phyloP scores from a whole-genome alignment of 2,888 invertebrate genomes.

The Laspeyria flexula region DNA sequence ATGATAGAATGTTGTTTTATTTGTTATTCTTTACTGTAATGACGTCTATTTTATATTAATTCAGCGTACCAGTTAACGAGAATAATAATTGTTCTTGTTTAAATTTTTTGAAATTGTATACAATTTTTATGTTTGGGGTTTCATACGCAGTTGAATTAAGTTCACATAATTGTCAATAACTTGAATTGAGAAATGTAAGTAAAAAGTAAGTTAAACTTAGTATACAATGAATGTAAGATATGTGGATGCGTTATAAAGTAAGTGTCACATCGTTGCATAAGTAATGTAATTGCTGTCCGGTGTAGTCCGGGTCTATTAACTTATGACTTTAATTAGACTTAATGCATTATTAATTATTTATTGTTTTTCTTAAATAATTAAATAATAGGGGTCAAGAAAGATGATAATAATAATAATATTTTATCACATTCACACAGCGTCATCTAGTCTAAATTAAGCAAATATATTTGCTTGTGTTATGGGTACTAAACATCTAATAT shows the following conservation, averaged over 20 bases:
- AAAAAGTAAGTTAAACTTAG: neutral
- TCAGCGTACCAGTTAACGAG: conserved; percentile 27
- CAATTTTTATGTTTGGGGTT: conserved; percentile 17
- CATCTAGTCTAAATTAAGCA: too few species aligned
- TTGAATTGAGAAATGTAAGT: conserved; percentile 5
- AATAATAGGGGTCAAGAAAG: too few species aligned
- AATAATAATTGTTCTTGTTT: conserved; percentile 11
- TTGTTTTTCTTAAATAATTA: neutral
- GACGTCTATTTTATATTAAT: conserved; percentile 46
- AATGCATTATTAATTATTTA: neutral
- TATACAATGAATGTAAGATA: neutral
- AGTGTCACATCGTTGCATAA: neutral
- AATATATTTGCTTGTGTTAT: too few species aligned
- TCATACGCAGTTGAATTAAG: conserved; percentile 2
- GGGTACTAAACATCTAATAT: too few species aligned
- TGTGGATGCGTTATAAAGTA: neutral
- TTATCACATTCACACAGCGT: too few species aligned
- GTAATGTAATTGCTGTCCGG: neutral
- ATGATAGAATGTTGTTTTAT: conserved; percentile 45
- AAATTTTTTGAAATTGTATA: conserved; percentile 24
- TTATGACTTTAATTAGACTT: neutral
- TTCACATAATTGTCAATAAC: conserved; percentile 17
- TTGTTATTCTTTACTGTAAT: conserved; percentile 40
- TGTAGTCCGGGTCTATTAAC: neutral
- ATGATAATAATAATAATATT: too few species aligned